phyloP scores from a whole-genome alignment of 2,113 vertebrate genomes.

The Danio rerio region DNA sequence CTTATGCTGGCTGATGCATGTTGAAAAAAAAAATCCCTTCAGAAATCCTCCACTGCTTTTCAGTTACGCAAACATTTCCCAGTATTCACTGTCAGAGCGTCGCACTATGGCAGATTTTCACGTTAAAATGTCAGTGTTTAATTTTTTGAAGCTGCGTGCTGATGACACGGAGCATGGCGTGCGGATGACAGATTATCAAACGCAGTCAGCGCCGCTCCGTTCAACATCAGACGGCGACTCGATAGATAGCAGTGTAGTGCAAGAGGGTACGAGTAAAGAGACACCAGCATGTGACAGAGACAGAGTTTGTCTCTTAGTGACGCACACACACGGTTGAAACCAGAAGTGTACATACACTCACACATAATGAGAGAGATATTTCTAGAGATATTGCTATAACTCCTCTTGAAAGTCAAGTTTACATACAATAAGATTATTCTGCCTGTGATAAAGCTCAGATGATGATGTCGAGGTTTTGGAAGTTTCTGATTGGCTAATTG shows the following conservation, averaged over 20 bases:
- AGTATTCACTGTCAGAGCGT: slow-evolving; percentile 17
- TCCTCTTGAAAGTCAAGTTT: too few relatives aligned
- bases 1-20: slow-evolving; percentile 47
- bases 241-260: neutral
- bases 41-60: slow-evolving; percentile 26
- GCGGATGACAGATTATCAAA: slow-evolving; percentile 51
- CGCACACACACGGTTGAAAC: too few relatives aligned
- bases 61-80: slow-evolving; percentile 1
- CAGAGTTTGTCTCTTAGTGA: too few relatives aligned
- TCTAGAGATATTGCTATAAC: too few relatives aligned
- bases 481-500: too few relatives aligned
- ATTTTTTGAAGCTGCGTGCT: slow-evolving; percentile 39
- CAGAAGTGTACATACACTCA: too few relatives aligned
- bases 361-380: too few relatives aligned
- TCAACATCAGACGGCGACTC: slow-evolving; percentile 31
- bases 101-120: neutral
- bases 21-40: neutral
- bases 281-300: too few relatives aligned
- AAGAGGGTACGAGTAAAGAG: too few relatives aligned
- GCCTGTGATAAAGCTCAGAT: too few relatives aligned
- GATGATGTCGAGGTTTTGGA: too few relatives aligned
- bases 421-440: too few relatives aligned
- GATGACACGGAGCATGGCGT: slow-evolving; percentile 6
- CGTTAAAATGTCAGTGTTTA: slow-evolving; percentile 49
- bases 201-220: neutral